Conservation (phyloP, 2,797 vertebrate genomes). For the Botia almorhae region DNA sequence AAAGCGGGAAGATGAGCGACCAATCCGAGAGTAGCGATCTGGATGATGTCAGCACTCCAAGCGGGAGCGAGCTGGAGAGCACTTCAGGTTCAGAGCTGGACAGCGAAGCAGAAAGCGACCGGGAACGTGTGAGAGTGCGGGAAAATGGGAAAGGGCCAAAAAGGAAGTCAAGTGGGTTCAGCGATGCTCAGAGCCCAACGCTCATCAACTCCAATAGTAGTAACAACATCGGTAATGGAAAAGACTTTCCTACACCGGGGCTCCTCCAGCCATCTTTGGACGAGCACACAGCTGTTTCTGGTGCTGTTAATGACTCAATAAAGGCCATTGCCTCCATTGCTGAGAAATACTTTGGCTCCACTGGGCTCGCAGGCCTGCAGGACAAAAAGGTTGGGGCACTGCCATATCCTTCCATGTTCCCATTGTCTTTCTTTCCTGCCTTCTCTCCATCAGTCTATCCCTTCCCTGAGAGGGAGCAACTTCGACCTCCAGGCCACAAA, state of each 20-base stretch:
- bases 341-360: slow-evolving; percentile 99
- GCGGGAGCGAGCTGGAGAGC: slow-evolving; percentile 95
- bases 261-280: slow-evolving; percentile 92
- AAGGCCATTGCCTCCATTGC: slow-evolving; percentile 99
- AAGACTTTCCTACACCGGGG: slow-evolving; percentile 89
- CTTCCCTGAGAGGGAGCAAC: slow-evolving; percentile 91
- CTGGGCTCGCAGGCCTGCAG: slow-evolving; percentile 94
- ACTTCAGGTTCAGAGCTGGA: slow-evolving; percentile 91
- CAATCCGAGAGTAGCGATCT: slow-evolving; percentile 96
- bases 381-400: slow-evolving; percentile 95
- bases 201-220: slow-evolving; percentile 78
- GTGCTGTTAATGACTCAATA: slow-evolving; percentile 99
- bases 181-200: slow-evolving; percentile 81
- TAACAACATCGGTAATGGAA: slow-evolving; percentile 82
- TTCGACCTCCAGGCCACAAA: slow-evolving; percentile 88
- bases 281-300: slow-evolving; percentile 95
- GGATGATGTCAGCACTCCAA: slow-evolving; percentile 89
- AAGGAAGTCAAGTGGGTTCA: slow-evolving; percentile 83
- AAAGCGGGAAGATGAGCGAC: slow-evolving; percentile 92
- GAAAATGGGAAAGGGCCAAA: slow-evolving; percentile 95
- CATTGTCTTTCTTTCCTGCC: slow-evolving; percentile 96
- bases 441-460: slow-evolving; percentile 97
- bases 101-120: slow-evolving; percentile 94
- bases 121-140: slow-evolving; percentile 89
- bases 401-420: slow-evolving; percentile 98